These are phyloP conservation scores for Melanotaenia duboulayi DNA, from an alignment of 2,113 vertebrate species.

Conservation along the genomic window DNA sequence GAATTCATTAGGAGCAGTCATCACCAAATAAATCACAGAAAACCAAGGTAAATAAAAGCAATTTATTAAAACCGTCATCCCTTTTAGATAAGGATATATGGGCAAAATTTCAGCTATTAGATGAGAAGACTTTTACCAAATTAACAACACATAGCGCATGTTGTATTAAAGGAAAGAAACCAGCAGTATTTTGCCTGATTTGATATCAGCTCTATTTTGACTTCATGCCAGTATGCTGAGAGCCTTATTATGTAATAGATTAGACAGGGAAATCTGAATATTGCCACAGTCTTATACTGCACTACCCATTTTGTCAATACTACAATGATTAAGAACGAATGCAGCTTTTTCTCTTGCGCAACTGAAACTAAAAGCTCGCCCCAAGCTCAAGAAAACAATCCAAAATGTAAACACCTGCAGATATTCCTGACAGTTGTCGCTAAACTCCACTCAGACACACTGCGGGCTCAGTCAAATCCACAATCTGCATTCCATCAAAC, in stretches of 20 bases:
- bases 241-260: constrained; percentile 44
- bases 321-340: constrained; percentile 31
- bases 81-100: background rate
- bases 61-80: constrained; percentile 5
- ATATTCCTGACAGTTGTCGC: constrained; percentile 71
- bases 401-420: constrained; percentile 74
- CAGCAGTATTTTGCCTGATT: constrained; percentile 14
- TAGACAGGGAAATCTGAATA: constrained; percentile 20
- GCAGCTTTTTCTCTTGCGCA: constrained; percentile 60
- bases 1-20: background rate
- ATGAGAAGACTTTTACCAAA: too few relatives aligned
- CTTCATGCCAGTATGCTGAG: constrained; percentile 6
- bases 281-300: constrained; percentile 20
- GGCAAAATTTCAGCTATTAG: too few relatives aligned
- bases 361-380: constrained; percentile 56
- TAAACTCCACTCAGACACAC: constrained; percentile 46
- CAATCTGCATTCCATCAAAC: constrained; percentile 75
- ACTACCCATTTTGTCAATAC: constrained; percentile 19
- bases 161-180: background rate
- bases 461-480: background rate
- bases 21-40: background rate
- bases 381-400: constrained; percentile 63
- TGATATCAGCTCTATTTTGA: constrained; percentile 15
- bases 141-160: too few relatives aligned
- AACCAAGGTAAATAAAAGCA: background rate